Evolutionary conservation across 2,797 vertebrate species (phyloP).

Genomic region (Phataginus tetradactyla): DNA sequence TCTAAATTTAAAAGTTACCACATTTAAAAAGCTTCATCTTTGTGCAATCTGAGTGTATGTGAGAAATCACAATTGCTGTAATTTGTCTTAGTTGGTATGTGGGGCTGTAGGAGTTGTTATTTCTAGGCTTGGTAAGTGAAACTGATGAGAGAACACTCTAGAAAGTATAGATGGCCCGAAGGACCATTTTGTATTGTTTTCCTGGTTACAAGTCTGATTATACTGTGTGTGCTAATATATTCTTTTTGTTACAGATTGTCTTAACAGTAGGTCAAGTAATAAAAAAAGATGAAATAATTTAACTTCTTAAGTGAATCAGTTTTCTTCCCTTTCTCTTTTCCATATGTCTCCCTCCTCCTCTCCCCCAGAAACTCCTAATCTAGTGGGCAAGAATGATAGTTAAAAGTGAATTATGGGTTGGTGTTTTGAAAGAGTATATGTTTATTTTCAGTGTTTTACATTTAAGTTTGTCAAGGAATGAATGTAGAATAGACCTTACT

Average conservation of each 20-base stretch:
- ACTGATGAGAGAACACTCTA: constrained; percentile 87
- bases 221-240: constrained; percentile 96
- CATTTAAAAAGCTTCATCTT: constrained; percentile 88
- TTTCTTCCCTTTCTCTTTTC: constrained; percentile 67
- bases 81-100: constrained; percentile 94
- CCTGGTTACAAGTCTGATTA: constrained; percentile 92
- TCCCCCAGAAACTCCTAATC: not conserved
- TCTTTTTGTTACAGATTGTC: constrained; percentile 98
- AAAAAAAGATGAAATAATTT: constrained; percentile 92
- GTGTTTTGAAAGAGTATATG: not conserved
- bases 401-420: not conserved
- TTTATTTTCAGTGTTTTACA: constrained; percentile 12
- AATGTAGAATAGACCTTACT: not conserved
- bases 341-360: not conserved
- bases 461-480: constrained; percentile 23
- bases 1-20: constrained; percentile 86
- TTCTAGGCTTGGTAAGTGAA: constrained; percentile 88
- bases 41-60: constrained; percentile 87
- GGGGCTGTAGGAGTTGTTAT: constrained; percentile 87
- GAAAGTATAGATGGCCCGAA: constrained; percentile 90
- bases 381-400: constrained; percentile 36
- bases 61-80: constrained; percentile 86
- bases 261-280: constrained; percentile 97
- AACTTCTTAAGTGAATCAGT: constrained; percentile 89
- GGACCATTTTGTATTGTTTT: constrained; percentile 96